Evolutionary conservation across 2,113 vertebrate species (phyloP), one percentile per base, ranked within the genome.

Genomic region (Seriola quinqueradiata): DNA sequence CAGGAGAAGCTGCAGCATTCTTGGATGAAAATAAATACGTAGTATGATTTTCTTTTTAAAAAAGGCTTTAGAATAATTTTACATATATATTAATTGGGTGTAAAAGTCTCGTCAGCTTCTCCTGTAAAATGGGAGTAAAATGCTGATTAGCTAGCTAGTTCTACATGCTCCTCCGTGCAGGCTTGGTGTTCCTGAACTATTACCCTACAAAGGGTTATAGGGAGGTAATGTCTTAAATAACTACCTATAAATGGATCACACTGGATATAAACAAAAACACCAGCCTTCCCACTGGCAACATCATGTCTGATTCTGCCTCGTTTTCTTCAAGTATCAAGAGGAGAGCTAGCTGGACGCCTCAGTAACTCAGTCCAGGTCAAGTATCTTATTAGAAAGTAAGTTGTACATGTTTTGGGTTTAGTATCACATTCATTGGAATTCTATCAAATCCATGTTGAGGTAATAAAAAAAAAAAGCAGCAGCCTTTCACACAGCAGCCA

Each of bases 51-150:
- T 78, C 77, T 85, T 90, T 86, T 85, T 78, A 79, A 73, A 77
- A 93, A 95, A 93, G 72, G 82, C 80, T 93, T 92, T 92, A 91
- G 87, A 93, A 93, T 91, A 93, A 92, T 86, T 93, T 91, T 92
- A 93, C 85, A 93, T 94, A 94, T 94, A 95, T 95, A 95, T 95
- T 95, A 95, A 93, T 93, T 92, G 87, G 89, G 80, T 93, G 91
- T 92, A 82, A 87, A 92, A 84, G 88, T 90, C 84, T 89, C 28
- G 71, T 92, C 92, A 94, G 93, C 93, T 82, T 93, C 95, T 94
- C 94, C 94, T 95, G 91, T 96, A 94, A 95, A 96, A 95, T 79
- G 83, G 93, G 93, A 95, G 93, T 94, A 94, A 94, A 93, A 89
- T 70, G 88, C 93, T 92, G 92, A 93, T 89, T 87, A 84, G 89